Base-by-base conservation (phyloP, 2,113 vertebrate genomes). In the Tringa solitaria region DNA sequence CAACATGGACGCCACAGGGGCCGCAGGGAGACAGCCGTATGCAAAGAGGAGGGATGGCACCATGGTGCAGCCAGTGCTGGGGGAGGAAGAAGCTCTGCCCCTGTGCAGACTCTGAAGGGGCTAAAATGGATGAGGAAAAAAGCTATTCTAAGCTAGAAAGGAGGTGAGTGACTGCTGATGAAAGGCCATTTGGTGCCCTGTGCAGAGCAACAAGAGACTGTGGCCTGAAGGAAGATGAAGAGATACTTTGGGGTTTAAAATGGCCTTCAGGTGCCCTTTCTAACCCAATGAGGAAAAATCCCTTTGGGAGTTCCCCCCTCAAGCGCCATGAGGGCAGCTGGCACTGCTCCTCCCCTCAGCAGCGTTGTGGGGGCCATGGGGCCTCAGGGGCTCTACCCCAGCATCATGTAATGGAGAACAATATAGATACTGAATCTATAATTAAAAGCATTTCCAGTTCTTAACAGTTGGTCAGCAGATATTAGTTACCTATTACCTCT, bases 371-470 rank as follows among this genome's bases (percentile, higher is more conserved):
- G 13, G 19, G 23, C 35, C 54, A 22, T 24, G 12, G 50, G 12
- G 16, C 24, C 6, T 7, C 16, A 21, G 14, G 39, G 26, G 10
- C 61, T 59, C 59, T 41, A 20, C 17, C 32, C 12, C 1, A 1
- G 32, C 22, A 15, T 22, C 3, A 2, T 1, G 1, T 1, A 0
- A 9, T 23, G 56, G 74, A 50, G 48, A 75, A 43, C 27, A 60
- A 37, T 61, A 37, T 4, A 61, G 59, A 61, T 84, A 48, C 12
- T 26, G 54, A 48, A 79, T 12, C n/a, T 46, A 8, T 37, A 41
- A 74, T n/a, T 68, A 56, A n/a, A 84, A 63, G 27, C 41, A 68
- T 79, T 61, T 89, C 32, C 41, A 56, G 27, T 43, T 73, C 60
- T 84, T 50, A 56, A 43, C 22, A 28, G 26, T 24, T 73, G 32